Evolutionary conservation across 2,113 vertebrate genomes (phyloP).

Genomic region (Marmota flaviventris): DNA sequence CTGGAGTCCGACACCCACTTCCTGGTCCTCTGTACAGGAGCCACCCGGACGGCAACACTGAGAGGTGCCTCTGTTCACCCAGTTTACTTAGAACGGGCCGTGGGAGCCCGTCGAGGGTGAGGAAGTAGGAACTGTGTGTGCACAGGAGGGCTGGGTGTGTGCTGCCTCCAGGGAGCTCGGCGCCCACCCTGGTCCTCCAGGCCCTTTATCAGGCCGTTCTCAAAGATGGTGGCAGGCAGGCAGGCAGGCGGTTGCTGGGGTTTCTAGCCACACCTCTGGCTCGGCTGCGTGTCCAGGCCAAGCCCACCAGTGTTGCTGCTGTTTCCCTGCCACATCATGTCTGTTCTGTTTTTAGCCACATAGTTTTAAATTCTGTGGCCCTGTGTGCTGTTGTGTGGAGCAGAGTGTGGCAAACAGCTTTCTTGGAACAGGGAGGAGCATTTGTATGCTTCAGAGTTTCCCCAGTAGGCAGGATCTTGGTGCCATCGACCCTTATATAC

Average conservation of each 20-base stretch:
- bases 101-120: background rate
- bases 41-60: no score
- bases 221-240: rapidly evolving
- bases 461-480: background rate
- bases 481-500: rapidly evolving
- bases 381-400: background rate
- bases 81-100: rapidly evolving
- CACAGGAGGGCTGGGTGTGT: background rate
- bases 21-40: background rate
- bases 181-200: background rate
- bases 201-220: rapidly evolving
- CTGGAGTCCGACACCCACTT: rapidly evolving
- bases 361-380: background rate
- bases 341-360: background rate
- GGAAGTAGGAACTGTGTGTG: rapidly evolving
- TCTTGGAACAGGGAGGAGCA: background rate
- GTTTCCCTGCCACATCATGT: background rate
- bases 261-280: background rate
- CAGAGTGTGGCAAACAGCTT: background rate
- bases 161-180: background rate
- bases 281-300: rapidly evolving
- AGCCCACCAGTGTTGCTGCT: rapidly evolving
- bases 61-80: background rate
- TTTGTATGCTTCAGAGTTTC: no score
- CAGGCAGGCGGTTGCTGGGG: rapidly evolving